Evolutionary conservation across 2,797 vertebrate genomes (phyloP).

Genomic region (Anabacerthia variegaticeps): DNA sequence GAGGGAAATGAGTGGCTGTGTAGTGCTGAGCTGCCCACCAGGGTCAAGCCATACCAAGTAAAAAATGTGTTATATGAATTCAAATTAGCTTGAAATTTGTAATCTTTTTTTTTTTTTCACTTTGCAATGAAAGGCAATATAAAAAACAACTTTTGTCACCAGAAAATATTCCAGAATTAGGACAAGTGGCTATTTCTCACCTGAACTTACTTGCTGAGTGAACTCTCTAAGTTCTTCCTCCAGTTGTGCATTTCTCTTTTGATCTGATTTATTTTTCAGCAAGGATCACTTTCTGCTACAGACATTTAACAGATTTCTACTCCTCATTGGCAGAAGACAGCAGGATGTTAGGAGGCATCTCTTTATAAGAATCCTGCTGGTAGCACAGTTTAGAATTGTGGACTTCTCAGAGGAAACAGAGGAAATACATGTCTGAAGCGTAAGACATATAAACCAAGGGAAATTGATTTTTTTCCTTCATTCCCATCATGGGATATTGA

Average conservation of each 20-base stretch:
- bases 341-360: neutral
- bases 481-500: neutral
- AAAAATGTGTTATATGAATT: neutral
- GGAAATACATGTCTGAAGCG: neutral
- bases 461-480: neutral
- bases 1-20: accelerated
- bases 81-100: neutral
- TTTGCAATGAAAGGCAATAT: neutral
- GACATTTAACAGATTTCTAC: neutral
- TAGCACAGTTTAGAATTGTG: neutral
- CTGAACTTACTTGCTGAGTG: neutral
- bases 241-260: neutral
- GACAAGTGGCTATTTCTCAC: neutral
- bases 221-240: neutral
- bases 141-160: neutral
- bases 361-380: neutral
- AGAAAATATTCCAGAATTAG: neutral
- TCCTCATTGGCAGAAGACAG: neutral
- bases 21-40: neutral
- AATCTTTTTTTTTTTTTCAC: neutral
- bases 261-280: neutral
- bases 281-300: neutral
- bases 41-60: accelerated
- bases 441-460: neutral
- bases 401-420: neutral